Base-by-base conservation (phyloP, 2,888 invertebrate genomes). In the Smittia sp. region DNA sequence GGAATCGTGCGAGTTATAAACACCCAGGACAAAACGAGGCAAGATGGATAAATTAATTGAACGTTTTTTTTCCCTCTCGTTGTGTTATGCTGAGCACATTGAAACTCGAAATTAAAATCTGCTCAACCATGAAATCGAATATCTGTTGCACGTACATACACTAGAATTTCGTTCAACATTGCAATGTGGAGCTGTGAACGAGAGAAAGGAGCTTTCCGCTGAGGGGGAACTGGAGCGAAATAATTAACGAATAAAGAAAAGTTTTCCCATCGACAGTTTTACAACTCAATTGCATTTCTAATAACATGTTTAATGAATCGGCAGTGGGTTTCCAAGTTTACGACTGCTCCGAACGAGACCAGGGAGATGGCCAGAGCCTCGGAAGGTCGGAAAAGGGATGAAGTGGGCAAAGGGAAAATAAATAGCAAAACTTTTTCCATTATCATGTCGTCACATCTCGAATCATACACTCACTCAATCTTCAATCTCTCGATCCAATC, bases 401-500 rank as follows among this genome's bases (percentile, higher is more conserved):
- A 41, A 24, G 18, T 15, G 46, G 67, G 20, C 58, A 58, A 25
- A 22, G 13, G 20, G 41, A 15, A 67, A 67, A 67, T 67, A 67
- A 41, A 67, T 67, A 39, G 46, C n/a, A 67, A 67, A 67, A 67
- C 39, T 67, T 67, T 67, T 67, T 46, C 67, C 46, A 67, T 67
- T 67, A 67, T 67, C 67, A 67, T 67, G 67, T 67, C 67, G 41
- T 67, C 67, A 6, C 9, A 66, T 18, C 66, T 32, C 4, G n/a
- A 46, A 13, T 13, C 52, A 46, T 18, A 46, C 18, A 66, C 22
- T 46, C n/a, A 20, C 46, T 67, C 18, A 18, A 39, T 18, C n/a
- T 41, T 67, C 67, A 67, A 67, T 67, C 67, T 67, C 41, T 13
- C 38, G 46, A 66, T 32, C 66, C 32, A 15, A 32, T 66, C 66